Evolutionary conservation across 2,113 vertebrate genomes (phyloP).

Genomic region (Hyaena hyaena): DNA sequence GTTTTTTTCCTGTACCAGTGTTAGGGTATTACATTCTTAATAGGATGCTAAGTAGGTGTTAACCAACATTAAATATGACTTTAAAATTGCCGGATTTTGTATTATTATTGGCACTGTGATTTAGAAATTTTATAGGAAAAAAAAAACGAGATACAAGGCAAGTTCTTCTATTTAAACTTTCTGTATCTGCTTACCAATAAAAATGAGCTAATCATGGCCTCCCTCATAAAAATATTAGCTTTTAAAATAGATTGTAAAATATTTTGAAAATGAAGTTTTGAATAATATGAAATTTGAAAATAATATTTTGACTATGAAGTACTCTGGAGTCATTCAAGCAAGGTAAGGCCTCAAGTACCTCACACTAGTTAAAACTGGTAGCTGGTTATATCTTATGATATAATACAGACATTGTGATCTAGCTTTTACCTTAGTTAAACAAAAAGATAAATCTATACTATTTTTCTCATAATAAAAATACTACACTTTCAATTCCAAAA

Average conservation of each 20-base stretch:
- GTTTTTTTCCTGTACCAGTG: conserved; percentile 42
- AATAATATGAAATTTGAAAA: neutral
- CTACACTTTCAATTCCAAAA: conserved; percentile 38
- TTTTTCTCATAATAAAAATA: conserved; percentile 46
- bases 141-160: neutral
- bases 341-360: conserved; percentile 47
- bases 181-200: conserved; percentile 41
- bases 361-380: conserved; percentile 39
- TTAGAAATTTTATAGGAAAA: conserved; percentile 48
- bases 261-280: conserved; percentile 8
- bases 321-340: conserved; percentile 39
- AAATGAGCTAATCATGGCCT: conserved; percentile 33
- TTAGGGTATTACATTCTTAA: conserved; percentile 57
- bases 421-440: conserved; percentile 49
- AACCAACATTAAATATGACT: conserved; percentile 42
- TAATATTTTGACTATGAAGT: conserved; percentile 52
- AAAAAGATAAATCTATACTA: conserved; percentile 24
- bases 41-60: conserved; percentile 39
- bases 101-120: conserved; percentile 55
- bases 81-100: conserved; percentile 58
- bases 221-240: conserved; percentile 39
- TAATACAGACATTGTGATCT: conserved; percentile 3
- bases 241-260: conserved; percentile 57
- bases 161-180: conserved; percentile 48
- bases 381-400: conserved; percentile 27